Conservation (phyloP, 2,113 vertebrate genomes). For the Lagopus muta region DNA sequence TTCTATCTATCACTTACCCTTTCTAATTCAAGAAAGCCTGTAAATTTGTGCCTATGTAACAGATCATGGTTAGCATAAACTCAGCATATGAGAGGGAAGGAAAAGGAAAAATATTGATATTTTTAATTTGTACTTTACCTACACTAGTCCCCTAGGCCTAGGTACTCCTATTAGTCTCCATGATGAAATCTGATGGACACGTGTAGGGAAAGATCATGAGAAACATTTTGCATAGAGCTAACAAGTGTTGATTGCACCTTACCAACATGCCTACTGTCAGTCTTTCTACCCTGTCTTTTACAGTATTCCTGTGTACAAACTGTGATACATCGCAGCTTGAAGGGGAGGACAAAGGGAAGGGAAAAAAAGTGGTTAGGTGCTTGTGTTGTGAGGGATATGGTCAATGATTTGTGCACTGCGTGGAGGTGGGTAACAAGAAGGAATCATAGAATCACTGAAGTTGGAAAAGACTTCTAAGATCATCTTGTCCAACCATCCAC, state of each 20-base stretch:
- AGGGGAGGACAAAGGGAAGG: neutral
- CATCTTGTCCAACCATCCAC: no score
- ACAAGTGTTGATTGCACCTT: neutral
- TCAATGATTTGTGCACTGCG: neutral
- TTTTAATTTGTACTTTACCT: neutral
- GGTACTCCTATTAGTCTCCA: neutral
- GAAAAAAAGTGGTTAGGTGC: neutral
- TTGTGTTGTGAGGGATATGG: neutral
- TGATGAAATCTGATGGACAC: neutral
- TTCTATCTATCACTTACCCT: neutral
- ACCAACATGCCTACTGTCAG: neutral
- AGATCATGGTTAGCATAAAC: neutral
- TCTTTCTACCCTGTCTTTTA: neutral
- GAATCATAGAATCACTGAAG: no score
- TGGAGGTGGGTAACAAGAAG: neutral
- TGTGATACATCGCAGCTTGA: neutral
- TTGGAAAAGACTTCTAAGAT: no score
- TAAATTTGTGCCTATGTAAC: neutral
- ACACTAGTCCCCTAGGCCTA: neutral
- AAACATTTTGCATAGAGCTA: neutral
- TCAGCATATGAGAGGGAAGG: rapidly evolving
- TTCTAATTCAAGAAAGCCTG: neutral
- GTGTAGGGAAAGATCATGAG: neutral
- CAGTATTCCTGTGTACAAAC: neutral
- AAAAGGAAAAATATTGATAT: neutral